Evolutionary conservation across 2,113 vertebrate species (phyloP), one percentile per base, ranked within the genome.

Genomic region (Casuarius casuarius): DNA sequence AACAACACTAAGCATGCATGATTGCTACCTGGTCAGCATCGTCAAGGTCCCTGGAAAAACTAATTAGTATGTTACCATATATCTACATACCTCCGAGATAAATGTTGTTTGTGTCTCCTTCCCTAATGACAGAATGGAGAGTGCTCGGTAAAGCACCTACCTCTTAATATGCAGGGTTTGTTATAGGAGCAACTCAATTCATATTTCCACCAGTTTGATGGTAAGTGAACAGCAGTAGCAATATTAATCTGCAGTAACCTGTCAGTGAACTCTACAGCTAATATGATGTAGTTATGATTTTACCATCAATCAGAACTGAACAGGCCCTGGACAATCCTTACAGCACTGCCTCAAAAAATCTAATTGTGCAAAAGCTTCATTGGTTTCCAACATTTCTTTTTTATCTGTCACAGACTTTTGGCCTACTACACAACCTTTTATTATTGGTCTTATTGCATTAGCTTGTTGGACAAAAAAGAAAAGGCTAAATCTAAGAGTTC

Each of bases 261-360:
- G 97, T 96, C 98, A 98, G 98, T 99, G 99, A 99, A 99, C 99
- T 99, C 99, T 98, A 97, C 97, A 98, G 98, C 99, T 99, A 99
- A 99, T 99, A 99, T 98, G 98, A 99, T 98, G 98, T 98, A 97
- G 98, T 99, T 99, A 99, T 99, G 99, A 99, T 99, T 99, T 99
- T 99, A 98, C 98, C 99, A 99, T 99, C 99, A 99, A 99, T 99
- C 99, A 99, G 97, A 97, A 96, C 97, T 92, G 97, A 98, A 97
- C 97, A 96, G 97, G 98, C 98, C 98, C 98, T 98, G 98, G 98
- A 98, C 98, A 98, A 98, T 98, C 98, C 99, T 99, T 98, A 98
- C 98, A 98, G 98, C 98, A 95, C 98, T 98, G 98, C 98, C 98
- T 99, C 98, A 98, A 98, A 98, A 98, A 99, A 99, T 99, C 99